These are phyloP conservation scores for Gisinianus flammeolus DNA, from an alignment of 2,888 invertebrate species.

Conservation along the genomic window DNA sequence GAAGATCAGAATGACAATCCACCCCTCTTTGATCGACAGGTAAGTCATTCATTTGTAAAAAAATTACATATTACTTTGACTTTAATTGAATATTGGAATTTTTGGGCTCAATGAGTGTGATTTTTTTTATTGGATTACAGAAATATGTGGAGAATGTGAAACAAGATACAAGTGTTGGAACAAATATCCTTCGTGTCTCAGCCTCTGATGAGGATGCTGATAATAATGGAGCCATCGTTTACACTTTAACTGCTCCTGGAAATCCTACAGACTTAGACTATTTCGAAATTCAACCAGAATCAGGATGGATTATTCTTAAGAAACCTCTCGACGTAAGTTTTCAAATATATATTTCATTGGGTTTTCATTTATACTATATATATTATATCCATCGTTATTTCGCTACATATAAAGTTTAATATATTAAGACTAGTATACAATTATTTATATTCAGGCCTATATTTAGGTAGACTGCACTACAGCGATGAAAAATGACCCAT, in stretches of 20 bases:
- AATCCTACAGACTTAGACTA: constrained; percentile 90
- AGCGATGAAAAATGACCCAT: no score
- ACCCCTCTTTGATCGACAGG: constrained; percentile 88
- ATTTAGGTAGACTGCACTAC: no score
- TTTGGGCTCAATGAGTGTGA: background rate
- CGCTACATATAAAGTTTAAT: background rate
- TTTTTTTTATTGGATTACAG: constrained; percentile 66
- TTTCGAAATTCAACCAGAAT: constrained; percentile 94
- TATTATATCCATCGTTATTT: background rate
- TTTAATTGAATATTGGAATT: background rate
- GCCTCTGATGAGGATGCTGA: constrained; percentile 97
- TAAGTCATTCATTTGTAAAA: background rate
- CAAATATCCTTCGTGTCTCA: constrained; percentile 90
- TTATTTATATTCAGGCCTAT: no score
- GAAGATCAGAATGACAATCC: constrained; percentile 74
- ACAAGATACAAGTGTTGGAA: constrained; percentile 94
- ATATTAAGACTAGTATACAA: background rate
- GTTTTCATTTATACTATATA: background rate
- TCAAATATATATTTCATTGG: background rate
- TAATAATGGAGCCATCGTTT: constrained; percentile 93
- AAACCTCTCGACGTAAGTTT: constrained; percentile 94
- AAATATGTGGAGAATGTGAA: constrained; percentile 97
- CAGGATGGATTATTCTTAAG: constrained; percentile 95
- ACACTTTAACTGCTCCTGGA: constrained; percentile 86
- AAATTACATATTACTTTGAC: background rate